A percentile compares a stretch with the other conserved stretches of the same genome.
Conservation (phyloP, 2,113 vertebrate genomes). For the Callaeas wilsoni region DNA sequence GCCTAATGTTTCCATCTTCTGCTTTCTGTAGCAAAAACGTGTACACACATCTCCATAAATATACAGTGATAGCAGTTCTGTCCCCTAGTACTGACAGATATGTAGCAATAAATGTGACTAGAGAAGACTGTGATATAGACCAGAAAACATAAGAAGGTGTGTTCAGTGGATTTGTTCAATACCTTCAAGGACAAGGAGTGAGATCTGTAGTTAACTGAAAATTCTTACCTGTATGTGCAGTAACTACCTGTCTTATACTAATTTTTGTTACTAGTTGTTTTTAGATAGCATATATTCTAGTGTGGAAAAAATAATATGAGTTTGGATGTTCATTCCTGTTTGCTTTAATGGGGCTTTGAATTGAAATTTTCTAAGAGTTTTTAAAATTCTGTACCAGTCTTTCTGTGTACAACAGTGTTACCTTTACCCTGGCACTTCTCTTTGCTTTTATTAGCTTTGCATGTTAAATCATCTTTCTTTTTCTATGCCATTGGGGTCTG, state of each 20-base stretch:
- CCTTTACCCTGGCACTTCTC: background rate
- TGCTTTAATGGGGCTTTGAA: background rate
- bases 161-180: background rate
- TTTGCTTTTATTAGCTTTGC: background rate
- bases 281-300: background rate
- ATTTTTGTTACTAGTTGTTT: background rate
- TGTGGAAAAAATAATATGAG: background rate
- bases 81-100: background rate
- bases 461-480: background rate
- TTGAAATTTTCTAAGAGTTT: background rate
- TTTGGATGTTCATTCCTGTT: background rate
- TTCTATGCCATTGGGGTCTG: background rate
- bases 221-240: background rate
- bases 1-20: background rate
- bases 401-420: background rate
- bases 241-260: background rate
- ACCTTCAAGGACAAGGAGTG: background rate
- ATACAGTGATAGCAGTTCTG: background rate
- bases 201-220: background rate
- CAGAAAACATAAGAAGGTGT: background rate
- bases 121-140: background rate
- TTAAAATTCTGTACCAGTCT: background rate
- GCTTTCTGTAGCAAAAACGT: background rate
- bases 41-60: background rate
- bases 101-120: background rate